Base-by-base conservation (phyloP, 1,140 invertebrate species). In the Rhopalosiphum maidis region DNA sequence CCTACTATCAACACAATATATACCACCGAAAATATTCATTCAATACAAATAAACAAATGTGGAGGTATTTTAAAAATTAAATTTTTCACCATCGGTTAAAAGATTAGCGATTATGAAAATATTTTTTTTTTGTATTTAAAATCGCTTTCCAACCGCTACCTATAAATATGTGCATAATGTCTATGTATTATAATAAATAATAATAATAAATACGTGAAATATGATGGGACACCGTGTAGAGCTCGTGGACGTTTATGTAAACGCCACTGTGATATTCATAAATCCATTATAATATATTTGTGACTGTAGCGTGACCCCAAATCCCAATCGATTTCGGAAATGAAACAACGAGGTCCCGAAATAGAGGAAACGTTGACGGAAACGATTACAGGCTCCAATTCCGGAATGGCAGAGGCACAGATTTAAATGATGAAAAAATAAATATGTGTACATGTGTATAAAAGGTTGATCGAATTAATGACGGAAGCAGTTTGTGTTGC, bases 261-360 rank as follows among this genome's bases (percentile, higher is more conserved):
- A 51, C 11, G 18, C 1, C 11, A 35, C 35, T 35, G 8, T 37
- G 30, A 54, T 54, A 22, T 89, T 54, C 87, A 89, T 89, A 89
- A 89, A 89, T 89, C n/a, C 86, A 48, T 88, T 89, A 25, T 54
- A 89, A 51, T 37, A 35, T 85, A 77, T 43, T 46, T 54, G 30
- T 35, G 87, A 89, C 87, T 46, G 85, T 41, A n/a, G 41, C 37
- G 83, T 86, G 83, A 86, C 83, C 37, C 60, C 60, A 77, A 77
- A 77, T 77, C 41, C 43, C 86, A 88, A 89, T 89, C 48, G 48
- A 89, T 51, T 89, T 89, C 87, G 87, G 87, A 89, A 89, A 89
- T 89, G 87, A 89, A 89, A 89, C 86, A 88, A 88, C 48, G 87
- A 89, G 87, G n/a, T 89, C 23, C 48, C 23, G n/a, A 89, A 87